A percentile compares a stretch with the other conserved stretches of the same genome.
phyloP scores from a whole-genome alignment of 2,797 vertebrate species.

The Microhierax caerulescens region DNA sequence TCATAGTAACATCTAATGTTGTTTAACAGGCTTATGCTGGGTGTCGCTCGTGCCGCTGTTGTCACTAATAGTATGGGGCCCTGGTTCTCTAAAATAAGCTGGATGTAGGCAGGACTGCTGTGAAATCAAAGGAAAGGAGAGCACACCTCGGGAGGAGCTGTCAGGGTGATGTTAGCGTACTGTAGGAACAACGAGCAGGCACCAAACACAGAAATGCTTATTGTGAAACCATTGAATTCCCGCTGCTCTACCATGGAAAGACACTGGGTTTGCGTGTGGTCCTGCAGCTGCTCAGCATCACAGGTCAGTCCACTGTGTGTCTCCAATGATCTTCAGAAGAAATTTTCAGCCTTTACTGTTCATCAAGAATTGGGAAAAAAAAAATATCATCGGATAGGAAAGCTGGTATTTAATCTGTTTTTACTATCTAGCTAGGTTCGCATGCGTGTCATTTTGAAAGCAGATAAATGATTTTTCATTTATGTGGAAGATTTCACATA shows the following conservation, averaged over 20 bases:
- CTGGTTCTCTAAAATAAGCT: background rate
- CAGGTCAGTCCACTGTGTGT: background rate
- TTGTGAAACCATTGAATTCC: background rate
- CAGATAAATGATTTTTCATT: background rate
- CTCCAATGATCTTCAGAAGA: background rate
- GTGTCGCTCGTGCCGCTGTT: background rate
- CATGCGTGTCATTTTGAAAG: background rate
- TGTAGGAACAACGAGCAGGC: rapidly evolving
- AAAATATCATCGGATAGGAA: background rate
- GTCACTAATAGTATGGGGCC: background rate
- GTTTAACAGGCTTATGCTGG: background rate
- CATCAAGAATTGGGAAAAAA: background rate
- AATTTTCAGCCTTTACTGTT: background rate
- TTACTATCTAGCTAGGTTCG: background rate
- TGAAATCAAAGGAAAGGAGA: background rate
- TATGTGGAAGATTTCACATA: background rate
- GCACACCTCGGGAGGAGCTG: background rate
- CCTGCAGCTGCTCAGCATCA: background rate
- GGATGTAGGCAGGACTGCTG: rapidly evolving
- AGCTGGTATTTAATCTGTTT: background rate
- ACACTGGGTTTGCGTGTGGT: rapidly evolving
- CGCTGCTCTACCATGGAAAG: background rate
- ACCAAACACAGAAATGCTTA: background rate
- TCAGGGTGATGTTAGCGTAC: background rate
- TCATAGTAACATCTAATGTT: background rate